Conservation (phyloP, 2,113 vertebrate genomes). For the Trichechus manatus region DNA sequence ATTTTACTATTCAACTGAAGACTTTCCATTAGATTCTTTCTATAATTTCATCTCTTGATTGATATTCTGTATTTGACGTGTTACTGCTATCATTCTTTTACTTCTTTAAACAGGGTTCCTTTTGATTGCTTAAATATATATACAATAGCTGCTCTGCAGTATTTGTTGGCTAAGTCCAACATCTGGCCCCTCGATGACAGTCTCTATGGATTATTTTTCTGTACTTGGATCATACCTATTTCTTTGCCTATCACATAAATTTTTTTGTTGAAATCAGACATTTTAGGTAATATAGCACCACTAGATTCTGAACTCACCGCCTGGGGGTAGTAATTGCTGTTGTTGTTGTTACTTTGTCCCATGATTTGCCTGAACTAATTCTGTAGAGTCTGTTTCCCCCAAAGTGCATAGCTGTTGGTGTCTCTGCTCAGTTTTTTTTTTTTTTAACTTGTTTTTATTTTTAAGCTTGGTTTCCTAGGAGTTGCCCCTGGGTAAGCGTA, state of each 20-base stretch:
- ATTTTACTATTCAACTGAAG: background rate
- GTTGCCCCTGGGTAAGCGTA: background rate
- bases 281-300: background rate
- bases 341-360: background rate
- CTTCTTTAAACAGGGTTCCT: background rate
- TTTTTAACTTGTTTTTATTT: background rate
- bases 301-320: background rate
- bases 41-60: background rate
- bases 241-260: background rate
- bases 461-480: slow-evolving; percentile 24
- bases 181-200: background rate
- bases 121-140: background rate
- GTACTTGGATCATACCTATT: background rate
- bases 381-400: background rate
- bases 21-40: background rate
- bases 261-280: background rate
- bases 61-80: background rate
- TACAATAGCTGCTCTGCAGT: background rate
- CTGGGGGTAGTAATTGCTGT: background rate
- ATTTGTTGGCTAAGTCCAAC: background rate
- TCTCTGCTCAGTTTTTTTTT: background rate
- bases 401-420: background rate
- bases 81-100: background rate
- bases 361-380: background rate
- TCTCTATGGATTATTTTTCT: background rate